These are phyloP conservation scores for Melanotaenia maccullochi DNA, from an alignment of 2,797 vertebrate species.

Conservation along the genomic window DNA sequence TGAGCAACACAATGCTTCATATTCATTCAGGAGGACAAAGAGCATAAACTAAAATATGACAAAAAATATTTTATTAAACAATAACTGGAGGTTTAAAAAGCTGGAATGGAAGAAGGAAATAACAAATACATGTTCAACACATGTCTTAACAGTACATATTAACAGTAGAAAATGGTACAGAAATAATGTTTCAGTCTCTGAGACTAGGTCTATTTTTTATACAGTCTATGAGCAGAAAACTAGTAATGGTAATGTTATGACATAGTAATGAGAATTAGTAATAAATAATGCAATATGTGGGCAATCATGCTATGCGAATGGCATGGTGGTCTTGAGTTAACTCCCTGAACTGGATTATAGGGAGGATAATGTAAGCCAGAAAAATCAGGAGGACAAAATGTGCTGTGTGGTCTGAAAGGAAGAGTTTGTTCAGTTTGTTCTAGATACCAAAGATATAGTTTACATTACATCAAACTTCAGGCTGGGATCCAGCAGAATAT, in stretches of 20 bases:
- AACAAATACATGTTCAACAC: not conserved
- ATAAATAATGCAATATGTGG: not conserved
- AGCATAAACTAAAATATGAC: not conserved
- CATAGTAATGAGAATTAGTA: not conserved
- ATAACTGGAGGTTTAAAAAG: not conserved
- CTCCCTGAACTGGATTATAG: not conserved
- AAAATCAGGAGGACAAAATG: not conserved
- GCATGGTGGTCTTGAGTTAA: not conserved
- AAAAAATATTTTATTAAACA: not conserved
- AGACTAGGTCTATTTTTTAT: too few relatives aligned
- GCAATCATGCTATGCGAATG: not conserved
- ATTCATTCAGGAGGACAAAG: not conserved
- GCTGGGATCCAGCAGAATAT: constrained; percentile 14
- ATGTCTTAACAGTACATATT: not conserved
- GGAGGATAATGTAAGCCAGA: not conserved
- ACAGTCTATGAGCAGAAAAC: too few relatives aligned
- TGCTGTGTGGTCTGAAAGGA: not conserved
- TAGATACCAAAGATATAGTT: constrained; percentile 31
- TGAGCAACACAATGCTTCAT: not conserved
- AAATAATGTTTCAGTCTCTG: too few relatives aligned
- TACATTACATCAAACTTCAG: constrained; percentile 37
- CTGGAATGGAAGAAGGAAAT: not conserved
- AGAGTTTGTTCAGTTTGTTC: constrained; percentile 15
- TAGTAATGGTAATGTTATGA: not conserved
- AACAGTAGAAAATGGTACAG: not conserved